Evolutionary conservation across 2,113 vertebrate genomes (phyloP), one percentile per base, ranked within the genome.

Genomic region (Helogale parvula): DNA sequence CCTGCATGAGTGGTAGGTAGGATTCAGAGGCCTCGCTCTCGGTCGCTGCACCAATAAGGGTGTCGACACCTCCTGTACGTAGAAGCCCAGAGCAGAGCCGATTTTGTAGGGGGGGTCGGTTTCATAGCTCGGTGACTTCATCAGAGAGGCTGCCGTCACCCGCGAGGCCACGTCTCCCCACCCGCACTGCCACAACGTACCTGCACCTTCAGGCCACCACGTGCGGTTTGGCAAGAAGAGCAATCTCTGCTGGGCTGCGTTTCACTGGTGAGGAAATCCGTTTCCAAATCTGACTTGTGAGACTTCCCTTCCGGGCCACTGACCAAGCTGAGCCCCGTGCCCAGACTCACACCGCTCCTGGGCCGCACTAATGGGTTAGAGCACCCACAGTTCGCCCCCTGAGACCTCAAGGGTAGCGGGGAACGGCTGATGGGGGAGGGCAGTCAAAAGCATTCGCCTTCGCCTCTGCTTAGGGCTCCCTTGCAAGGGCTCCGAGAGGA

Each of bases 161-260:
- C 9, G 45, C 6, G 8, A 3, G 45, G 45, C 76, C 72, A 2
- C 17, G 8, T 68, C 50, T 65, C 17, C 29, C 54, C 14, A 33
- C 4, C 14, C 14, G 1, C 35, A 17, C 0, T 0, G 71, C 33
- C 60, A 65, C 5, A 3, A 1, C 7, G 27, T 15, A 7, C 7
- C 17, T 21, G 29, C n/a, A 2, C 65, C 92, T 82, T 82, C 57
- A 86, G 41, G 12, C 38, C 77, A 21, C n/a, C 68, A 27, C 12
- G 14, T 0, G 12, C 31, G 50, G 1, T 45, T 76, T 33, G 12
- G n/a, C 35, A 69, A 52, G 35, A 90, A 2, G 12, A 79, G 19
- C 11, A 35, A 3, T 33, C 63, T 87, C 45, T 33, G 3, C 6
- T 6, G 14, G 19, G 66, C 19, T 11, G 2, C 11, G 10, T 12